Evolutionary conservation across 1,140 invertebrate genomes (phyloP), one percentile per base, ranked within the genome.

Genomic region (Hypsibius dujardini): DNA sequence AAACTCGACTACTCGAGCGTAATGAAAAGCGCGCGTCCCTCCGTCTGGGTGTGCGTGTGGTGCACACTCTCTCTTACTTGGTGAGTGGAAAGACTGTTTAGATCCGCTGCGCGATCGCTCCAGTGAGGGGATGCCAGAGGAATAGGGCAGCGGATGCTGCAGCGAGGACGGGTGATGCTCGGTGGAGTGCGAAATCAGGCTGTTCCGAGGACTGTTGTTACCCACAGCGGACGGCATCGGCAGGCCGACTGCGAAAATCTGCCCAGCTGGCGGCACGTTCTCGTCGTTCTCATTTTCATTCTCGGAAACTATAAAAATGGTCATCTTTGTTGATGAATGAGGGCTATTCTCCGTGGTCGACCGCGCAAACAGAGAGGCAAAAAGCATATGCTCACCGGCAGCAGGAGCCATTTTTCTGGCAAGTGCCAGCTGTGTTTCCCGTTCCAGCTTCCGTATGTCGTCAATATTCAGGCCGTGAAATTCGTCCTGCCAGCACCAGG

Each of bases 401-500:
- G 28, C 28, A 28, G 28, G 7, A 59, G 86, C 87, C 92, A 96
- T 96, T 81, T 89, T 95, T 75, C 86, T 84, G 75, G 92, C 88
- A 40, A 98, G 80, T 0, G 88, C 88, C 73, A 90, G 80, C 76
- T 96, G 90, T 0, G 95, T 97, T 81, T 99, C 91, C 72, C 85
- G 82, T 80, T 99, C 96, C 73, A 99, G 87, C 79, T 89, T 86
- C 73, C 96, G 84, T 72, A 99, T 98, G 79, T 99, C 93, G 73
- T 92, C 91, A 85, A 99, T 96, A 42, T 90, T 92, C 3, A 99
- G 82, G 12, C 92, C 93, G 78, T 88, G 83, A 92, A 94, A 99
- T 81, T 99, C 96, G 80, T 99, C 96, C 80, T 98, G 95, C 96
- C 96, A 99, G 59, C 90, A 90, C 96, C 96, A 99, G 0, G 95